phyloP scores from a whole-genome alignment of 2,888 invertebrate species.

The Ormyrus nitidulus region DNA sequence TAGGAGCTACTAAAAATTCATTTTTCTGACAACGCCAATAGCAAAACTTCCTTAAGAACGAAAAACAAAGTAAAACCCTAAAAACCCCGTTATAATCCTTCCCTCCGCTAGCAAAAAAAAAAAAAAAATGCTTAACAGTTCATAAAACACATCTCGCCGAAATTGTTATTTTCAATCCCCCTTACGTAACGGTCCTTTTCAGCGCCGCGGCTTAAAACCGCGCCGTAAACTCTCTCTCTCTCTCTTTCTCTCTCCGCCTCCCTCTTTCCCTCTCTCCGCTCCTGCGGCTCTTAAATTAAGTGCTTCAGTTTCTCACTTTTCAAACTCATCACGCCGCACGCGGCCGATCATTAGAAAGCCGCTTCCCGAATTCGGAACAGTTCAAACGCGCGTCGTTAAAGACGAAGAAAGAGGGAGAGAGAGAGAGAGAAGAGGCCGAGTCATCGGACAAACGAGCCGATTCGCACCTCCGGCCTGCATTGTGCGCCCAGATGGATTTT shows the following conservation, averaged over 20 bases:
- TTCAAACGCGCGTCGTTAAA: conserved; percentile 52
- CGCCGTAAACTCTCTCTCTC: background rate
- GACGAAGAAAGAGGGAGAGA: conserved; percentile 3
- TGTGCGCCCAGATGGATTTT: too few species aligned
- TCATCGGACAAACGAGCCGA: conserved; percentile 72
- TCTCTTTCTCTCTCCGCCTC: background rate
- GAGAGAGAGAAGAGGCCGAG: conserved; percentile 62
- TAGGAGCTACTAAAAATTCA: too few species aligned
- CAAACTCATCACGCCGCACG: conserved; percentile 12
- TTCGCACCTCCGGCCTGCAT: conserved; percentile 65
- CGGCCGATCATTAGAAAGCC: conserved; percentile 42
- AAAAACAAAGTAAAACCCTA: too few species aligned
- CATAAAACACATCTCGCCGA: too few species aligned
- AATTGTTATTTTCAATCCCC: conserved; percentile 9
- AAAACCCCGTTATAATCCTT: too few species aligned
- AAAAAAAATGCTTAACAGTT: too few species aligned
- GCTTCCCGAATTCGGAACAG: conserved; percentile 51
- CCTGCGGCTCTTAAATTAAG: conserved; percentile 34
- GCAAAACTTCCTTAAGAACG: too few species aligned
- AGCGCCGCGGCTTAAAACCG: background rate
- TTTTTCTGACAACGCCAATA: too few species aligned
- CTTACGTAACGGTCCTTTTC: conserved; percentile 34
- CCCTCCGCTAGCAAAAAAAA: too few species aligned
- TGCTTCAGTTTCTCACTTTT: conserved; percentile 49
- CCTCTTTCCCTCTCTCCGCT: background rate